Evolutionary conservation across 2,888 invertebrate genomes (phyloP), one percentile per base, ranked within the genome.

Genomic region (Notodonta ziczac): DNA sequence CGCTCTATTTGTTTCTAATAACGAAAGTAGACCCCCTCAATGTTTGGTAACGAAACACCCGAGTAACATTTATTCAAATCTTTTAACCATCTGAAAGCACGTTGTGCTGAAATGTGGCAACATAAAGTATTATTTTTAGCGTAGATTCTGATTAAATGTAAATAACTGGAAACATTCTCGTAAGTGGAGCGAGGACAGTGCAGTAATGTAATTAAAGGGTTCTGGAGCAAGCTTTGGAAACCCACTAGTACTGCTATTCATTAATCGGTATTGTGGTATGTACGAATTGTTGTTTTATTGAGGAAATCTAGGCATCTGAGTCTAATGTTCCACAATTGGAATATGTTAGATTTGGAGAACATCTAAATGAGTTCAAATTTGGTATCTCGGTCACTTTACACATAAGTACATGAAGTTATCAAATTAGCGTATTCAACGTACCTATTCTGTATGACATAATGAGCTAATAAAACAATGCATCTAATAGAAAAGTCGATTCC

Each of bases 181-280:
- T 72, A 77, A 75, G 65, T 82, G 63, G 74, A 73, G 61, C 79
- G 76, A 82, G 82, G 82, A 68, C 78, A 54, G 52, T 14, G 60
- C 51, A 60, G 64, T 59, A 68, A 60, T 55, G 70, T 73, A 78
- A 77, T 77, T 77, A 80, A 80, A 80, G 78, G 74, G 76, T 70
- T 76, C 71, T 80, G 73, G 72, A 69, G 65, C 59, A 60, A 67
- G 68, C 68, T 61, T 67, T 24, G 59, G 60, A 70, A 67, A 68
- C 62, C 69, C 72, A 65, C 69, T 9, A 10, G 4, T 42, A 10
- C 9, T 3, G 9, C 9, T 10, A 42, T 12, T 42, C 9, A 10
- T 42, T 10, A 42, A 4, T 42, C 12, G 42, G 10, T 42, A 42
- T 42, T 42, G 42, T 42, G 12, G 35, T 35, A 6, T 35, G 35